Base-by-base conservation (phyloP, 2,888 invertebrate species). In the Plagodis dolabraria region DNA sequence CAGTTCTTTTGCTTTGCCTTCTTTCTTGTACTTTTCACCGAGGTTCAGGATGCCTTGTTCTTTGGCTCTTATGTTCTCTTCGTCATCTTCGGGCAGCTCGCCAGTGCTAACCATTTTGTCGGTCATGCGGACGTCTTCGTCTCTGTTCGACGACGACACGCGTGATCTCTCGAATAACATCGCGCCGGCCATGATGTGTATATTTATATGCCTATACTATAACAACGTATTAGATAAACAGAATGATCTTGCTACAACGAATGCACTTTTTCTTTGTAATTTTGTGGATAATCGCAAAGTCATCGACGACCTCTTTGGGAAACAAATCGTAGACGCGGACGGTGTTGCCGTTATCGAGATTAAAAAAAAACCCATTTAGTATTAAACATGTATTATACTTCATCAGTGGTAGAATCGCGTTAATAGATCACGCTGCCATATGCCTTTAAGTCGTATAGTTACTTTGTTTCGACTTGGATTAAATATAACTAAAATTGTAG, bases 41-140 rank as follows among this genome's bases (percentile, higher is more conserved):
- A 99, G 94, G 81, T 98, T 97, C 75, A 99, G 94, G 72, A 99
- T 99, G 57, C 97, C 97, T 83, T 98, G 98, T 86, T 99, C 99
- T 86, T 98, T 98, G 64, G 96, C 95, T 73, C 97, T 96, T 84
- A 99, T 97, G 73, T 96, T 96, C 82, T 98, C 98, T 82, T 98
- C 98, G 87, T 98, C 97, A 83, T 96, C 96, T 77, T 96, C 96
- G 72, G 95, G 94, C 54, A 95, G 92, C 75, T 96, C 96, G 77
- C 96, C 96, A 80, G 96, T 96, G 75, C 95, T 95, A 73, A 96
- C 95, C 83, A 96, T 95, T 93, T 96, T 95, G 89, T 96, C 95
- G 68, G 96, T 93, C 78, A 96, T 93, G 79, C 95, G 94, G 82
- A 95, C 94, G 83, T 95, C 95, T 86, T 96, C 95, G 86, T 96